Evolutionary conservation across 1,140 invertebrate genomes (phyloP).

Genomic region (Globodera rostochiensis): DNA sequence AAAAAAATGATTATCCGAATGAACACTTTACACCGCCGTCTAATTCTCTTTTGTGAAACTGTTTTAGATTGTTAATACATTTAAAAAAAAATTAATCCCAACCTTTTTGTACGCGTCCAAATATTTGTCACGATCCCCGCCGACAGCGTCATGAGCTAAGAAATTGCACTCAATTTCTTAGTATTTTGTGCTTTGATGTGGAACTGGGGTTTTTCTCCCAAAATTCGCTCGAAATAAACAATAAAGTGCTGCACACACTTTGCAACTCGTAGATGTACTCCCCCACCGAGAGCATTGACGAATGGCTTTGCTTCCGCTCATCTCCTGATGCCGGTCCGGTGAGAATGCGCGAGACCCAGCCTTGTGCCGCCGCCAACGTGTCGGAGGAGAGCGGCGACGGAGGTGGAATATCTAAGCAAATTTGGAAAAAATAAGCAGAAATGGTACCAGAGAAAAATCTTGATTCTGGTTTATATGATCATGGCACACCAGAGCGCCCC

Average conservation of each 20-base stretch:
- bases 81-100: not conserved
- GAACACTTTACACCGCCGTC: no score
- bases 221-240: constrained; percentile 12
- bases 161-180: constrained; percentile 5
- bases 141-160: constrained; percentile 57
- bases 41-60: no score
- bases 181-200: not conserved
- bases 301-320: constrained; percentile 61
- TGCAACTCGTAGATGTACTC: constrained; percentile 62
- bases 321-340: constrained; percentile 50
- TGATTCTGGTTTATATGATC: no score
- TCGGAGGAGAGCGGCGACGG: no score
- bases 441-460: no score
- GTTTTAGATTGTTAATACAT: not conserved
- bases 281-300: constrained; percentile 55
- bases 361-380: constrained; percentile 11
- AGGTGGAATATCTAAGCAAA: no score
- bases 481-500: no score
- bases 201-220: not conserved
- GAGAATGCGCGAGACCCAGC: constrained; percentile 50
- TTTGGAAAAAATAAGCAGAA: no score
- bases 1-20: not conserved
- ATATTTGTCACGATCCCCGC: constrained; percentile 49
- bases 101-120: constrained; percentile 52
- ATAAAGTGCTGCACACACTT: constrained; percentile 35